phyloP scores from a whole-genome alignment of 2,113 vertebrate species.

The Conger conger region DNA sequence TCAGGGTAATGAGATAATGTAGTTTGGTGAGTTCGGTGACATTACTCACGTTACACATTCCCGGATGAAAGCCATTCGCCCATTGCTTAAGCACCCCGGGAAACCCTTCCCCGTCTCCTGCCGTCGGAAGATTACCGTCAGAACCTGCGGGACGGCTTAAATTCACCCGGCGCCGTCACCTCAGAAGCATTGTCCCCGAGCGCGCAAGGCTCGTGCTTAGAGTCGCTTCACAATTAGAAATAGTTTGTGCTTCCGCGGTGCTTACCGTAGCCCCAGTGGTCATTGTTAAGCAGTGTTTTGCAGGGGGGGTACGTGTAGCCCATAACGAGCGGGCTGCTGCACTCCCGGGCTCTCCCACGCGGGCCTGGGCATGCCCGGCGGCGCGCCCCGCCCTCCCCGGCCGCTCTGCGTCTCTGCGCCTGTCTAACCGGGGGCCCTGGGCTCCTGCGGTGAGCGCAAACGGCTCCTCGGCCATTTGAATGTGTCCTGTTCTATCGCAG shows the following conservation, averaged over 20 bases:
- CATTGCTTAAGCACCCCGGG: neutral
- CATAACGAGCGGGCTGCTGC: neutral
- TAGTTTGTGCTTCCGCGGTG: neutral
- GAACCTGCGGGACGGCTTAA: neutral
- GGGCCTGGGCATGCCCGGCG: neutral
- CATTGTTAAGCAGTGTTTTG: neutral
- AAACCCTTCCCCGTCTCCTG: neutral
- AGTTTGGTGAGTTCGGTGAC: neutral
- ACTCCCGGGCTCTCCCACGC: neutral
- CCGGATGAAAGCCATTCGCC: neutral
- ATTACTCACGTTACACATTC: neutral
- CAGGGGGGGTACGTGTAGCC: neutral
- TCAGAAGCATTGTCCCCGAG: neutral
- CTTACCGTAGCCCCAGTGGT: neutral
- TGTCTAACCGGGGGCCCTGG: constrained; percentile 3
- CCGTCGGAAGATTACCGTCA: neutral
- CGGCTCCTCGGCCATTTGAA: constrained; percentile 33
- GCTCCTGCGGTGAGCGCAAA: constrained; percentile 27
- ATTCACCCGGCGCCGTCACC: neutral
- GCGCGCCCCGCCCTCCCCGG: neutral
- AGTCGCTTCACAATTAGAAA: neutral
- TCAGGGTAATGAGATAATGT: constrained; percentile 1
- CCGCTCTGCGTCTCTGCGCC: neutral
- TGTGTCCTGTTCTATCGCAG: constrained; percentile 34
- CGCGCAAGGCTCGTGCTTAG: neutral